Evolutionary conservation across 2,888 invertebrate genomes (phyloP).

Genomic region (Euzophera pinguis): DNA sequence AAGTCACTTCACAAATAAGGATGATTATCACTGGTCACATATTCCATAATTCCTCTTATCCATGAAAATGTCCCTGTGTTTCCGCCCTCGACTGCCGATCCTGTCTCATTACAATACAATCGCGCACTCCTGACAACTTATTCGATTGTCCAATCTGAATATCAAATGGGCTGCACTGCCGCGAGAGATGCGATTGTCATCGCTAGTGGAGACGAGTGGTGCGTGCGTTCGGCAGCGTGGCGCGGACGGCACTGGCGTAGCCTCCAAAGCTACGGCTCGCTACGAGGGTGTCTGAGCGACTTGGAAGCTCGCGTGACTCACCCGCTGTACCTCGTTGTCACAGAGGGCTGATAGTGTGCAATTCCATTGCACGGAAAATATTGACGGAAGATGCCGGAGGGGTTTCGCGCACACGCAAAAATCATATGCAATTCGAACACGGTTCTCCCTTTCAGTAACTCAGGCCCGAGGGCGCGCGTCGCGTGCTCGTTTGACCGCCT

Average conservation of each 20-base stretch:
- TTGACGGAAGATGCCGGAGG: conserved; percentile 25
- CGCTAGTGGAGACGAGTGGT: conserved; percentile 29
- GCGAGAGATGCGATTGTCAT: conserved; percentile 42
- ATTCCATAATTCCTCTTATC: conserved; percentile 40
- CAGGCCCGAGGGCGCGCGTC: conserved; percentile 38
- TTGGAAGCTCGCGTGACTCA: conserved; percentile 61
- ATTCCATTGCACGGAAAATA: conserved; percentile 34
- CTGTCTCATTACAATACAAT: conserved; percentile 56
- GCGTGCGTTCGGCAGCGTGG: conserved; percentile 48
- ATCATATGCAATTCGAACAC: conserved; percentile 39
- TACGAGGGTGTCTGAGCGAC: conserved; percentile 56
- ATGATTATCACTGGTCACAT: conserved; percentile 38
- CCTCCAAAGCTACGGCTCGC: conserved; percentile 48
- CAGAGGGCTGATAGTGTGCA: conserved; percentile 19
- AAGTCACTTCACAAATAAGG: conserved; percentile 51
- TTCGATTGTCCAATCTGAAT: conserved; percentile 53
- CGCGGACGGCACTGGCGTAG: conserved; percentile 53
- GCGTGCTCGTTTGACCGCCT: conserved; percentile 34
- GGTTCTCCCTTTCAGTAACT: conserved; percentile 29
- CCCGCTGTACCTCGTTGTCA: conserved; percentile 20
- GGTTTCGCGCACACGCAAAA: conserved; percentile 39
- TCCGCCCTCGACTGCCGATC: conserved; percentile 26
- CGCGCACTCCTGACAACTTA: conserved; percentile 43
- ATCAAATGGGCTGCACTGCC: conserved; percentile 47
- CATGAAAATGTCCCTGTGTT: conserved; percentile 28